These are phyloP conservation scores for Sesia bembeciformis DNA, from an alignment of 2,888 invertebrate genomes.

Conservation along the genomic window DNA sequence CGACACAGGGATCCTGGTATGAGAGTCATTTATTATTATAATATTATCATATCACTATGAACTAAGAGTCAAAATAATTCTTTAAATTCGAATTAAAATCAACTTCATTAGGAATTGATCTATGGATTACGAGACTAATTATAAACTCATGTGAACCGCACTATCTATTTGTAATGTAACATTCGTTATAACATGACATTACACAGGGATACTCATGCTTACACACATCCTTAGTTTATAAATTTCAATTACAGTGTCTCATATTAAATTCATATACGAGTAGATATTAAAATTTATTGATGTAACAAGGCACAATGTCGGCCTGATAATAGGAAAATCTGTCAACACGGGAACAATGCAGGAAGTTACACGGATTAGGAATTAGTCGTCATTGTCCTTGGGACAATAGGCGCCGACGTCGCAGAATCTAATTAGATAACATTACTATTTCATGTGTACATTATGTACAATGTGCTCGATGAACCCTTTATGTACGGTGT, in stretches of 20 bases:
- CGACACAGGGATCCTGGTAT: too few species aligned
- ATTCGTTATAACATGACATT: too few species aligned
- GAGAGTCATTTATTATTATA: too few species aligned
- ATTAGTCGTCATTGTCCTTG: constrained; percentile 66
- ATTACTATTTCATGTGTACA: constrained; percentile 32
- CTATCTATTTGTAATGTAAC: too few species aligned
- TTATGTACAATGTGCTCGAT: not conserved
- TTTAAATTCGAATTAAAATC: too few species aligned
- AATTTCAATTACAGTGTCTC: not conserved
- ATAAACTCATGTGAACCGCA: too few species aligned
- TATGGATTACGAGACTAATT: too few species aligned
- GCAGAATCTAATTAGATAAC: constrained; percentile 55
- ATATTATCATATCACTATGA: too few species aligned
- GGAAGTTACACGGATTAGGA: constrained; percentile 69
- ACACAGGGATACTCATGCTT: too few species aligned
- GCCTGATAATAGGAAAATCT: constrained; percentile 68
- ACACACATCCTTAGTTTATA: too few species aligned
- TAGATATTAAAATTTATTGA: constrained; percentile 14
- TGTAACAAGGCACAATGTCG: constrained; percentile 44
- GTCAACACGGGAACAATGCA: constrained; percentile 68
- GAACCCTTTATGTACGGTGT: not conserved
- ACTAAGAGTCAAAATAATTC: too few species aligned
- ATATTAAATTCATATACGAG: not conserved
- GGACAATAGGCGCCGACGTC: constrained; percentile 42
- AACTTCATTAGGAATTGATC: too few species aligned